Conservation (phyloP, 2,797 vertebrate genomes). For the Phrynocephalus forsythii region DNA sequence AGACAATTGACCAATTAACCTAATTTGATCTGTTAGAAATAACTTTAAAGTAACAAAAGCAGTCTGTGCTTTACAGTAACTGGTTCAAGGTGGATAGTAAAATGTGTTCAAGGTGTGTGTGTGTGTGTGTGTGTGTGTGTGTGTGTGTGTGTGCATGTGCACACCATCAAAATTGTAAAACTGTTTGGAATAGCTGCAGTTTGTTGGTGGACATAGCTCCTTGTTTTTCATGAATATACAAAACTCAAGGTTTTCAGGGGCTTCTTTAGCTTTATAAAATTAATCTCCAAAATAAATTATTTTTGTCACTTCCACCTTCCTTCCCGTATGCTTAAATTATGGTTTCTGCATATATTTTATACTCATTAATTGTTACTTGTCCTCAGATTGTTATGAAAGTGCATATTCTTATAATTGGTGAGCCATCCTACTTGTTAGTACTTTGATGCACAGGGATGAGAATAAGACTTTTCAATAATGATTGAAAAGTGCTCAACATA, state of each 20-base stretch:
- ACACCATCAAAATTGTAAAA: conserved; percentile 47
- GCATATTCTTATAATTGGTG: conserved; percentile 67
- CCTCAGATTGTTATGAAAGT: conserved; percentile 65
- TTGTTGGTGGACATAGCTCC: conserved; percentile 67
- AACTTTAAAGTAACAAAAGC: conserved; percentile 60
- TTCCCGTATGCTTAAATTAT: conserved; percentile 71
- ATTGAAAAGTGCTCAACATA: conserved; percentile 65
- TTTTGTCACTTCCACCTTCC: conserved; percentile 68
- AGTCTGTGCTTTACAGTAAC: conserved; percentile 58
- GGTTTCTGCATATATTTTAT: conserved; percentile 76
- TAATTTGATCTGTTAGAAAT: conserved; percentile 64
- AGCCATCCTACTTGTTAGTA: conserved; percentile 62
- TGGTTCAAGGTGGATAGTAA: conserved; percentile 42
- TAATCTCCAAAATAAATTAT: conserved; percentile 70
- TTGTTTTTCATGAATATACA: conserved; percentile 49
- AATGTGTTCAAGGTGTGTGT: conserved; percentile 37
- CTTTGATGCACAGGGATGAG: conserved; percentile 30
- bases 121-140: conserved; percentile 26
- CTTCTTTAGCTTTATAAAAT: conserved; percentile 69
- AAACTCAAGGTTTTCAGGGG: conserved; percentile 66
- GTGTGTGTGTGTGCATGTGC: conserved; percentile 30
- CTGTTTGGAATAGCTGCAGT: conserved; percentile 69
- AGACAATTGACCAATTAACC: conserved; percentile 76
- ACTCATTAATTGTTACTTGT: conserved; percentile 74
- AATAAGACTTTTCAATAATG: conserved; percentile 53